phyloP scores from a whole-genome alignment of 1,140 invertebrate genomes.

The Penaeus chinensis region DNA sequence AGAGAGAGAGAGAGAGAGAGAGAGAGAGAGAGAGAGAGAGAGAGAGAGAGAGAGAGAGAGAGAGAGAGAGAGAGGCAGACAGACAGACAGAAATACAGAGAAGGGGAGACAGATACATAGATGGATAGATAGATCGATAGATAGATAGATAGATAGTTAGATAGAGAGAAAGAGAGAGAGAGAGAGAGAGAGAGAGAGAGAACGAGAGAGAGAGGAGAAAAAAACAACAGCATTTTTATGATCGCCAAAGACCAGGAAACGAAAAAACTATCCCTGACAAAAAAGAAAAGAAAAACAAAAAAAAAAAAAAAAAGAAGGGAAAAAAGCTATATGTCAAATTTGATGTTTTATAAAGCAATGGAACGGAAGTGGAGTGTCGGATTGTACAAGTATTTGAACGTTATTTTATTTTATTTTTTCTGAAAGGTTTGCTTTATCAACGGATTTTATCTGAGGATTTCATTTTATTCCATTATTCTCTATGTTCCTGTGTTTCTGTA shows the following conservation, averaged over 20 bases:
- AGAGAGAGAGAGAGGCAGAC: neutral
- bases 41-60: neutral
- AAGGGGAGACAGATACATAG: neutral
- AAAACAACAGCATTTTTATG: neutral
- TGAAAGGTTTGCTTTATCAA: too few relatives aligned
- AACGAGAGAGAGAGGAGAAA: neutral
- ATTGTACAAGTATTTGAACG: too few relatives aligned
- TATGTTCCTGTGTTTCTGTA: too few relatives aligned
- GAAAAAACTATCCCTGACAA: neutral
- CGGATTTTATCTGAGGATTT: too few relatives aligned
- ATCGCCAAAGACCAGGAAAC: neutral
- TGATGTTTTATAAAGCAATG: neutral
- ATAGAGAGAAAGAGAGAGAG: too few relatives aligned
- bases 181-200: neutral
- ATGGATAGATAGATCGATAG: neutral
- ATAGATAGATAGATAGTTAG: neutral
- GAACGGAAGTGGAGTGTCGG: too few relatives aligned
- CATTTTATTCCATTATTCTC: too few relatives aligned
- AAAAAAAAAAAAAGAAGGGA: neutral
- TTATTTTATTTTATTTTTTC: too few relatives aligned
- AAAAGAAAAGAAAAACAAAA: neutral
- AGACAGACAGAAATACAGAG: neutral
- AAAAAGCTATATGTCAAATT: neutral
- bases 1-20: neutral
- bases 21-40: neutral